These are phyloP conservation scores for Saturnia pavonia DNA, from an alignment of 2,888 invertebrate species.

Conservation along the genomic window DNA sequence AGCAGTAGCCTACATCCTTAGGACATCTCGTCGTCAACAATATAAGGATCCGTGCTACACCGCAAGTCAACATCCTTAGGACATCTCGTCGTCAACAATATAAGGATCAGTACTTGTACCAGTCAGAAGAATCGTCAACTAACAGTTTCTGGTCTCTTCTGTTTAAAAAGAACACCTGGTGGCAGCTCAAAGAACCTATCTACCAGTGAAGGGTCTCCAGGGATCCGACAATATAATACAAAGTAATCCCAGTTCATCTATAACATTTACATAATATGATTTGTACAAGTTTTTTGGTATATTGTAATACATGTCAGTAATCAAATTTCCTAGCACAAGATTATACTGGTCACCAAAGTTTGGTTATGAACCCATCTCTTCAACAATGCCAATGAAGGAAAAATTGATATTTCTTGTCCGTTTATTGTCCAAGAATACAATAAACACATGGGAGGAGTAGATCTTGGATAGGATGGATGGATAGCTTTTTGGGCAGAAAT, in stretches of 20 bases:
- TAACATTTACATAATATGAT: conserved; percentile 28
- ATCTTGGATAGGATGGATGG: too few species aligned
- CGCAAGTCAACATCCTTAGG: too few species aligned
- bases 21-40: too few species aligned
- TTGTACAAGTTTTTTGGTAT: conserved; percentile 24
- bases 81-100: too few species aligned
- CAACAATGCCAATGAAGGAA: conserved; percentile 39
- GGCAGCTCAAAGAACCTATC: too few species aligned
- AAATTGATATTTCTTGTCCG: conserved; percentile 47
- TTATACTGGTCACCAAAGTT: conserved; percentile 27
- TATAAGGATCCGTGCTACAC: too few species aligned
- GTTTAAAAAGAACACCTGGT: too few species aligned
- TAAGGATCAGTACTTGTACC: too few species aligned
- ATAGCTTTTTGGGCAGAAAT: conserved; percentile 47
- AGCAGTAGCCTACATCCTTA: too few species aligned
- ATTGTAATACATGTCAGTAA: conserved; percentile 25
- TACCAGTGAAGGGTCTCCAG: too few species aligned
- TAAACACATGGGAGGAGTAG: conserved; percentile 52
- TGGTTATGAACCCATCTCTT: conserved; percentile 27
- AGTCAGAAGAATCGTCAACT: too few species aligned
- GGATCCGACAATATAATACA: conserved; percentile 24
- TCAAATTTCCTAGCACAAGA: conserved; percentile 24
- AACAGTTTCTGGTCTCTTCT: too few species aligned
- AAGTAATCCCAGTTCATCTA: conserved; percentile 25
- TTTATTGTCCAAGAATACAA: conserved; percentile 48